Conservation (phyloP, 1,140 invertebrate species). For the Frieseomelitta varia region DNA sequence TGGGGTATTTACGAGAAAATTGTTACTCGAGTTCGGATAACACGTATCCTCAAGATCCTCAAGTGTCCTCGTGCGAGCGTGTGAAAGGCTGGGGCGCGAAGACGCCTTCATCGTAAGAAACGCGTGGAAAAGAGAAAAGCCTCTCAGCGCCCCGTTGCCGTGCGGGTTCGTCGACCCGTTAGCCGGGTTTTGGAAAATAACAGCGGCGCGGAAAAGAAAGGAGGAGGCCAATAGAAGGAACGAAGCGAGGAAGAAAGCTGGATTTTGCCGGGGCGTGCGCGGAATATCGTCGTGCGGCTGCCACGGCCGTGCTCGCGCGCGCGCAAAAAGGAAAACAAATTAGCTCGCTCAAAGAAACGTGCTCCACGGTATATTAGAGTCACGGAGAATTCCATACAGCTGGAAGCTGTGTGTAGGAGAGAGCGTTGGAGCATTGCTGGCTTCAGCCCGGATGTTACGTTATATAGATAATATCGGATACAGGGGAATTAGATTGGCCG, state of each 20-base stretch:
- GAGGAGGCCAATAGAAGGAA: neutral
- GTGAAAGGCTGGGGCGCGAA: neutral
- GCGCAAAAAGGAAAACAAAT: slow-evolving; percentile 52
- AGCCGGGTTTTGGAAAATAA: slow-evolving; percentile 44
- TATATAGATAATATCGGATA: slow-evolving; percentile 37
- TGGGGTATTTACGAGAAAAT: too few relatives aligned
- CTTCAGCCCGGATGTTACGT: slow-evolving; percentile 30
- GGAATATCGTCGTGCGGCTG: slow-evolving; percentile 37
- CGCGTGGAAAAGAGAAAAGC: neutral
- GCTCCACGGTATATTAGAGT: slow-evolving; percentile 47
- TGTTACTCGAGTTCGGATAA: too few relatives aligned
- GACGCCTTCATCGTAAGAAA: neutral
- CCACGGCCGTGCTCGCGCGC: neutral
- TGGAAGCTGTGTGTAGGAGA: neutral
- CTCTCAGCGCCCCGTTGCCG: slow-evolving; percentile 2
- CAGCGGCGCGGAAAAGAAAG: neutral
- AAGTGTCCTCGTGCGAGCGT: too few relatives aligned
- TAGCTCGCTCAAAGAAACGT: slow-evolving; percentile 54
- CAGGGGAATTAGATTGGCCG: slow-evolving; percentile 30
- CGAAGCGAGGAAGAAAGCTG: slow-evolving; percentile 34
- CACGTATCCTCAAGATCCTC: too few relatives aligned
- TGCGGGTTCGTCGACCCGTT: slow-evolving; percentile 31
- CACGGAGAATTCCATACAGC: slow-evolving; percentile 30
- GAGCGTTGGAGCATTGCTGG: slow-evolving; percentile 14
- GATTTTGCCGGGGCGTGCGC: slow-evolving; percentile 31